Conservation (phyloP, 2,888 invertebrate species). For the Dicranocentrus wangi region DNA sequence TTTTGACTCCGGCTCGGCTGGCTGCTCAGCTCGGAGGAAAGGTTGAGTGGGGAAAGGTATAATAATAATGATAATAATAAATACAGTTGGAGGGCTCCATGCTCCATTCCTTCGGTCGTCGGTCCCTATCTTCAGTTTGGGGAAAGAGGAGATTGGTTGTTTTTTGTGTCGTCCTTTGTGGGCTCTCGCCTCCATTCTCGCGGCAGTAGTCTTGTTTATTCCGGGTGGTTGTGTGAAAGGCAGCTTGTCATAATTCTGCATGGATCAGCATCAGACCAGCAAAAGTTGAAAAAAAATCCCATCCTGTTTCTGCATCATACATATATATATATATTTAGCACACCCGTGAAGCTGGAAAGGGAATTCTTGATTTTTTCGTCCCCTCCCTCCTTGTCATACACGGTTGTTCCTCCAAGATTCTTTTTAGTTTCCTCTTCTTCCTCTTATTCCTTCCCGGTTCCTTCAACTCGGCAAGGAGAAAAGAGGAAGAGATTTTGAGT, state of each 20-base stretch:
- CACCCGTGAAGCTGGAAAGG: no score
- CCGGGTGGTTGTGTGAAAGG: constrained; percentile 9
- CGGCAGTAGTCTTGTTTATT: constrained; percentile 14
- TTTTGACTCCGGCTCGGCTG: no score
- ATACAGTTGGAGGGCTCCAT: no score
- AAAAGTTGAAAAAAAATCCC: no score
- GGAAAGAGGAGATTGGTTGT: no score
- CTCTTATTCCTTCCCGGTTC: neutral
- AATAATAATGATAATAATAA: no score
- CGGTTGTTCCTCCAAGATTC: neutral
- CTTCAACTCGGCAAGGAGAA: neutral
- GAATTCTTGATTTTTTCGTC: no score
- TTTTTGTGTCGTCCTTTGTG: neutral
- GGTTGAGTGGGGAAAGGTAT: no score
- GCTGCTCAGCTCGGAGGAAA: no score
- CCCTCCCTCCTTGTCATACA: no score
- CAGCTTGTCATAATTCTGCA: constrained; percentile 45
- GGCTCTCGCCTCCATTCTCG: neutral
- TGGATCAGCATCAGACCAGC: constrained; percentile 26
- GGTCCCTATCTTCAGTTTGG: no score
- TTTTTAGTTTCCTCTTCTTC: neutral
- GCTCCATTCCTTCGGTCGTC: no score
- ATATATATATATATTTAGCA: neutral
- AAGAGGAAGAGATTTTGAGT: neutral
- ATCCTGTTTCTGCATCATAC: constrained; percentile 32